Evolutionary conservation across 2,113 vertebrate species (phyloP).

Genomic region (Alces alces): DNA sequence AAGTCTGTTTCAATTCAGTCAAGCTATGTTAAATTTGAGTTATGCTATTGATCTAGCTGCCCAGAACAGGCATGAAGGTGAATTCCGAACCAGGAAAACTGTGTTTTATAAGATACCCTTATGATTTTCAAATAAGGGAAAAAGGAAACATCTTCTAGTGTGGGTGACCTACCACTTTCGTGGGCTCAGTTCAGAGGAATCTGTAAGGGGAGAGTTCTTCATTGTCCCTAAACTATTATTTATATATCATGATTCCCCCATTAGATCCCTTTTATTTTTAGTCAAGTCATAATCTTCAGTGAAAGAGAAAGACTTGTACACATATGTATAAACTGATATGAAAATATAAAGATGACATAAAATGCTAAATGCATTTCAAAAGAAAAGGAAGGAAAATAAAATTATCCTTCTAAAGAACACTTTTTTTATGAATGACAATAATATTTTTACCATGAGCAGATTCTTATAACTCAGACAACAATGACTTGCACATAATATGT

Average conservation of each 20-base stretch:
- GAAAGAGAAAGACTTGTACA: neutral
- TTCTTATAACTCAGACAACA: neutral
- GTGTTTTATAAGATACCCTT: neutral
- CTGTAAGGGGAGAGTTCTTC: neutral
- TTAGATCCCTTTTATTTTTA: neutral
- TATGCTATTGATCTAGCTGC: neutral
- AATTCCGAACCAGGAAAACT: neutral
- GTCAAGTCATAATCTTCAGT: neutral
- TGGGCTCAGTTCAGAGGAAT: neutral
- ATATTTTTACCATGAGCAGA: neutral
- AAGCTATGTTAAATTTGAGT: neutral
- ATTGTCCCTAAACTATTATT: neutral
- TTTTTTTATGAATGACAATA: neutral
- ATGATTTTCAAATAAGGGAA: neutral
- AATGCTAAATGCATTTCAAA: neutral
- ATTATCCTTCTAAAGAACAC: neutral
- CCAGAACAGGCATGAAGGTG: neutral
- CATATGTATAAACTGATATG: neutral
- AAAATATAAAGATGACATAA: neutral
- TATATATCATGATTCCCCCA: neutral
- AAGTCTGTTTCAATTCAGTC: neutral
- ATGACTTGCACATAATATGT: neutral
- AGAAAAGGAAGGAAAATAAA: neutral
- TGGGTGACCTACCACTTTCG: neutral
- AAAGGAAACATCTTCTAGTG: neutral